A percentile compares a stretch with the other conserved stretches of the same genome.
Evolutionary conservation across 2,113 vertebrate genomes (phyloP).

Genomic region (Callithrix jacchus): DNA sequence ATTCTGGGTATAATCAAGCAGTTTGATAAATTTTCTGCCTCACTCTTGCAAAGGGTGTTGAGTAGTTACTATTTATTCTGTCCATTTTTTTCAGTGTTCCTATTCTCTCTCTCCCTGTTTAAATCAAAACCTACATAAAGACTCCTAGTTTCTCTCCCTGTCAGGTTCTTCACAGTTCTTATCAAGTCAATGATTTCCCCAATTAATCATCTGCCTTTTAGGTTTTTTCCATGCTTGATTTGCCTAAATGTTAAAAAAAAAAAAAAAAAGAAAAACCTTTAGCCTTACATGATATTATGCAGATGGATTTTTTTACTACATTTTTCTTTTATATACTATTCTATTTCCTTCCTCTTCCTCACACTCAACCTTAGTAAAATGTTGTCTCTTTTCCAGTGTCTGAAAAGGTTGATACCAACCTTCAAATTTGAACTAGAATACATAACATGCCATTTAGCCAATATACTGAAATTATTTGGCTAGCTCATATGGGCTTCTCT

Average conservation of each 20-base stretch:
- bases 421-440: not conserved
- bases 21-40: too few species aligned
- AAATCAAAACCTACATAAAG: not conserved
- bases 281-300: not conserved
- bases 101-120: not conserved
- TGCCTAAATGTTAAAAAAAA: fast-evolving
- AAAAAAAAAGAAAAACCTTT: too few species aligned
- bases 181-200: not conserved
- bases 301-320: not conserved
- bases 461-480: not conserved
- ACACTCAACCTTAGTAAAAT: not conserved
- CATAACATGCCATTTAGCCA: not conserved
- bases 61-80: too few species aligned
- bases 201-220: not conserved
- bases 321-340: not conserved
- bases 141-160: not conserved
- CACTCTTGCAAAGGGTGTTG: not conserved
- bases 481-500: too few species aligned
- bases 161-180: not conserved
- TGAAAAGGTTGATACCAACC: not conserved
- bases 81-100: not conserved
- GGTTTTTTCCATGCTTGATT: not conserved
- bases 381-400: not conserved
- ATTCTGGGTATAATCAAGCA: too few species aligned
- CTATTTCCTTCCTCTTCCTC: not conserved